Evolutionary conservation across 2,113 vertebrate genomes (phyloP), one percentile per base, ranked within the genome.

Genomic region (Chloebia gouldiae): DNA sequence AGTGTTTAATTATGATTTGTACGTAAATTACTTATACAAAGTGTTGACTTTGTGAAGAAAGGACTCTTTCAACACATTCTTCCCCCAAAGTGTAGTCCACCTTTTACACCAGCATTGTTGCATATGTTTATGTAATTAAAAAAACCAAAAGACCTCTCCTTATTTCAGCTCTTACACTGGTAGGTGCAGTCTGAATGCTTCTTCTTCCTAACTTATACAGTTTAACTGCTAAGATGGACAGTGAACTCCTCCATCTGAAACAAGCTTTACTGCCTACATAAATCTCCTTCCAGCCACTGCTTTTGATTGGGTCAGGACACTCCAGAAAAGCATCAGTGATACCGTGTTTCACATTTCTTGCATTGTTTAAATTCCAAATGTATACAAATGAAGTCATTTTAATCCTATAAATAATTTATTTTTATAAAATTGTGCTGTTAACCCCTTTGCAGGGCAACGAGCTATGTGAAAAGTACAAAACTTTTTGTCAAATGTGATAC

Each of bases 321-420:
- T 97, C 96, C 68, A 47, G 96, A 94, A 97, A 96, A 97, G 96
- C 96, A 96, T 96, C 95, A 86, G 89, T 91, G 92, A 96, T 94
- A 96, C 97, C 87, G 12, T 59, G 17, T 93, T 96, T 96, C 92
- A 96, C n/a, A 96, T 93, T 97, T 97, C 97, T 98, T 97, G 96
- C 96, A 97, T 98, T 98, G 97, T 97, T 98, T 98, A 98, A 97
- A 97, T 98, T 98, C 97, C 97, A 98, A 98, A 98, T 96, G 98
- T 98, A 98, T 98, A 98, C 98, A 98, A 98, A 98, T 97, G 97
- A 98, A 98, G 97, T 98, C 98, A 97, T 95, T 98, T 98, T 97
- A 97, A 98, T 98, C 98, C 98, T 98, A 98, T 98, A 98, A 98
- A 98, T 98, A 98, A 98, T 98, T 98, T 98, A 98, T 98, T 98